Conservation (phyloP, 1,140 invertebrate species). For the Apolygus lucorum region DNA sequence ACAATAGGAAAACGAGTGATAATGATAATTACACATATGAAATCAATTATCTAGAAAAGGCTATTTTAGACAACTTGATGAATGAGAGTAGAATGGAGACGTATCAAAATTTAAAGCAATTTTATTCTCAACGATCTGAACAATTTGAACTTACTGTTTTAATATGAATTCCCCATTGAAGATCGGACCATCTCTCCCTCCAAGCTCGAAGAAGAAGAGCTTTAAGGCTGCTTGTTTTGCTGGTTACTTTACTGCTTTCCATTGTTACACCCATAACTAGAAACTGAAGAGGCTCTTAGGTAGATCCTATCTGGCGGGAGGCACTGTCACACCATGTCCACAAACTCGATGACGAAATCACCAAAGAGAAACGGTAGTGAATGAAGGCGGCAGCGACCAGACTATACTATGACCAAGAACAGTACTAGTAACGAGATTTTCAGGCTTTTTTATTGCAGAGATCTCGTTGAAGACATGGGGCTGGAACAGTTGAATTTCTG, state of each 20-base stretch:
- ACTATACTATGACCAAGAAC: background rate
- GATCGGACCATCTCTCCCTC: conserved; percentile 87
- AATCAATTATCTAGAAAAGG: too few relatives aligned
- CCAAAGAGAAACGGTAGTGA: background rate
- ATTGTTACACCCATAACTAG: conserved; percentile 31
- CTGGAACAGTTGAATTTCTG: background rate
- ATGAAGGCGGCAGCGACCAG: background rate
- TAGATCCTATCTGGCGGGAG: background rate
- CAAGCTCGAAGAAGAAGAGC: conserved; percentile 77
- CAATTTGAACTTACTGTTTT: conserved; percentile 55
- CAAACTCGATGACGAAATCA: conserved; percentile 20
- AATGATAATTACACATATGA: too few relatives aligned
- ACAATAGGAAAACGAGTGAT: too few relatives aligned
- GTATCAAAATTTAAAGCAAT: too few relatives aligned
- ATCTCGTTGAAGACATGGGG: background rate
- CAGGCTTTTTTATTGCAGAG: background rate
- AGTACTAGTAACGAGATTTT: conserved; percentile 1
- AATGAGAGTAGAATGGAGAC: too few relatives aligned
- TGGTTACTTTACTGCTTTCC: conserved; percentile 56
- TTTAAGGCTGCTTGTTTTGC: conserved; percentile 76
- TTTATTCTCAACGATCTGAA: background rate
- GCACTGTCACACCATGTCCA: conserved; percentile 29
- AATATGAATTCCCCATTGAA: conserved; percentile 91
- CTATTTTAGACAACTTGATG: too few relatives aligned
- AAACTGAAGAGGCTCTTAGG: conserved; percentile 27